Evolutionary conservation across 2,888 invertebrate species (phyloP).

Genomic region (Diachrysia chrysitis): DNA sequence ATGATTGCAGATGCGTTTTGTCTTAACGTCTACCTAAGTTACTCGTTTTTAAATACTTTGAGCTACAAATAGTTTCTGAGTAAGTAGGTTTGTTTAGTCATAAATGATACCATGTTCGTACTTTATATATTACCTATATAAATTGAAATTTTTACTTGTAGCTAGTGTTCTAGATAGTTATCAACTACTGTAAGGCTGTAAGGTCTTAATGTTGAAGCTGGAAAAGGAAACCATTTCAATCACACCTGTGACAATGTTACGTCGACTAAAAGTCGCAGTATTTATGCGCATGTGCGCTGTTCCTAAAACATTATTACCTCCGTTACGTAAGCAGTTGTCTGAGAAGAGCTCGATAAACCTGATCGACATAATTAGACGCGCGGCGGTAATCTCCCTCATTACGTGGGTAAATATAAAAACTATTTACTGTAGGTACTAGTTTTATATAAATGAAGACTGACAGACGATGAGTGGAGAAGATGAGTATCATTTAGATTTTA

Average conservation of each 20-base stretch:
- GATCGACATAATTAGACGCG: slow-evolving; percentile 35
- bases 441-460: neutral
- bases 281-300: slow-evolving; percentile 23
- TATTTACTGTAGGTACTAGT: neutral
- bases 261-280: slow-evolving; percentile 18
- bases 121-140: too few relatives aligned
- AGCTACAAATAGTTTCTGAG: too few relatives aligned
- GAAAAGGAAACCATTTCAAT: neutral
- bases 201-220: too few relatives aligned
- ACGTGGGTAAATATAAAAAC: slow-evolving; percentile 36
- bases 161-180: too few relatives aligned
- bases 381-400: slow-evolving; percentile 29
- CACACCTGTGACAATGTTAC: neutral
- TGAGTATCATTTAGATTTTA: neutral
- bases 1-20: neutral
- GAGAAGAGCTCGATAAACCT: slow-evolving; percentile 29
- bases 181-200: too few relatives aligned
- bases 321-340: slow-evolving; percentile 23
- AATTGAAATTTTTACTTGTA: too few relatives aligned
- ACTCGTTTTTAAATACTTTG: too few relatives aligned
- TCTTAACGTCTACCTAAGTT: neutral
- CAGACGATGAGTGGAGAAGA: neutral
- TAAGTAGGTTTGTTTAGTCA: too few relatives aligned
- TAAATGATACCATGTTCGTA: too few relatives aligned
- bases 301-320: slow-evolving; percentile 12